Percentiles rank a stretch among this genome's conserved stretches.
Conservation (phyloP, 2,113 vertebrate species). For the Cyanocitta stelleri region DNA sequence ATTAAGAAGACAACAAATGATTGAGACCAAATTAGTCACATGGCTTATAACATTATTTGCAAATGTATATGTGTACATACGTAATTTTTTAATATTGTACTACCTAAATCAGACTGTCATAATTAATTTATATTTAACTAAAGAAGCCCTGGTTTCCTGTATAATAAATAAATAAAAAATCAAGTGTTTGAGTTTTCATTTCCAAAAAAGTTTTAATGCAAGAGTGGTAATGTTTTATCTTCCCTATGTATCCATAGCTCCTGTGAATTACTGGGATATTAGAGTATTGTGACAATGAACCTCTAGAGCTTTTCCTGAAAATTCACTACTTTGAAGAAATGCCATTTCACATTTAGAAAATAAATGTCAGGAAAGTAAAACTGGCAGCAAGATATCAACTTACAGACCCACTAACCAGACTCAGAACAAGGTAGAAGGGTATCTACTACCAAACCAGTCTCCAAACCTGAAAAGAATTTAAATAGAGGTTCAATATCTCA, state of each 20-base stretch:
- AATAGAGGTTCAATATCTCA: constrained; percentile 2
- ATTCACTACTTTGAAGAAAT: background rate
- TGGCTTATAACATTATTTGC: background rate
- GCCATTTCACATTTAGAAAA: background rate
- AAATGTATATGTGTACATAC: background rate
- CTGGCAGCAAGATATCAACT: background rate
- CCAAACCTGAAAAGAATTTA: background rate
- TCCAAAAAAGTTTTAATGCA: background rate
- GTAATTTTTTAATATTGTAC: background rate
- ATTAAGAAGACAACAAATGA: background rate
- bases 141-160: background rate
- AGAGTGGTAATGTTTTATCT: background rate
- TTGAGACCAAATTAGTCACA: background rate
- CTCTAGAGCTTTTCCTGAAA: background rate
- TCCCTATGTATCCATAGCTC: background rate
- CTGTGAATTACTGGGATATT: background rate
- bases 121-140: background rate
- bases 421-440: background rate
- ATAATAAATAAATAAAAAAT: background rate
- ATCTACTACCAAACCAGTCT: background rate
- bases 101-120: background rate
- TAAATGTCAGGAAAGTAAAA: background rate
- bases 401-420: background rate
- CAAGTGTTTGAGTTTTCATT: background rate
- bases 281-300: background rate